Evolutionary conservation across 2,888 invertebrate species (phyloP).

Genomic region (Lacanobia oleracea): DNA sequence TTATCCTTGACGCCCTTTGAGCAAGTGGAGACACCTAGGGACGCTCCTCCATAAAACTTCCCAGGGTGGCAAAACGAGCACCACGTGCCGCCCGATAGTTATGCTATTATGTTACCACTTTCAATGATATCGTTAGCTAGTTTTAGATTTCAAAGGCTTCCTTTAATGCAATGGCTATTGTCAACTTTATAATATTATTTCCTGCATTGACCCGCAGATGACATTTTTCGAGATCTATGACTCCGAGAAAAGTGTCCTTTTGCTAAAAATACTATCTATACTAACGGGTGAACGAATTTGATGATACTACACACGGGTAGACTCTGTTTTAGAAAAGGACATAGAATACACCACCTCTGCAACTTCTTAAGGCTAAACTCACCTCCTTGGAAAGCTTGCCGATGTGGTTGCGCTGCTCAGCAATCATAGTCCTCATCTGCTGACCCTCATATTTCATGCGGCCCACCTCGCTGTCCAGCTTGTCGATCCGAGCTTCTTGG

Average conservation of each 20-base stretch:
- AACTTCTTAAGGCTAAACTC: conserved; percentile 59
- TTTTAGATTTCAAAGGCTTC: background rate
- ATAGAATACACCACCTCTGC: no score
- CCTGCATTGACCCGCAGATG: background rate
- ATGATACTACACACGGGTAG: no score
- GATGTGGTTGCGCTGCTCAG: conserved; percentile 83
- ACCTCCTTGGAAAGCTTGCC: conserved; percentile 89
- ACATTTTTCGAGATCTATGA: background rate
- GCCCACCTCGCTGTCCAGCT: conserved; percentile 79
- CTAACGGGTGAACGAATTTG: background rate
- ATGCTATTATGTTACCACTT: background rate
- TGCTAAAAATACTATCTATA: no score
- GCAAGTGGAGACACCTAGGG: background rate
- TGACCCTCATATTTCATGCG: conserved; percentile 82
- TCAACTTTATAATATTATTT: background rate
- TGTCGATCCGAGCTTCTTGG: conserved; percentile 82
- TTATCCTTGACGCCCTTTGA: background rate
- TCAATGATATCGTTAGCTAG: background rate
- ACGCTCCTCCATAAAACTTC: background rate
- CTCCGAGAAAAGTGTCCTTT: no score
- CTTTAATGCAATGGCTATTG: background rate
- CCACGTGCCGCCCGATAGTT: background rate
- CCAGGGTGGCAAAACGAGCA: background rate
- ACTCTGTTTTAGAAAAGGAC: no score
- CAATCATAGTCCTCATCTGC: conserved; percentile 75